phyloP scores from a whole-genome alignment of 1,140 invertebrate genomes.

The Bathynomus jamesi region DNA sequence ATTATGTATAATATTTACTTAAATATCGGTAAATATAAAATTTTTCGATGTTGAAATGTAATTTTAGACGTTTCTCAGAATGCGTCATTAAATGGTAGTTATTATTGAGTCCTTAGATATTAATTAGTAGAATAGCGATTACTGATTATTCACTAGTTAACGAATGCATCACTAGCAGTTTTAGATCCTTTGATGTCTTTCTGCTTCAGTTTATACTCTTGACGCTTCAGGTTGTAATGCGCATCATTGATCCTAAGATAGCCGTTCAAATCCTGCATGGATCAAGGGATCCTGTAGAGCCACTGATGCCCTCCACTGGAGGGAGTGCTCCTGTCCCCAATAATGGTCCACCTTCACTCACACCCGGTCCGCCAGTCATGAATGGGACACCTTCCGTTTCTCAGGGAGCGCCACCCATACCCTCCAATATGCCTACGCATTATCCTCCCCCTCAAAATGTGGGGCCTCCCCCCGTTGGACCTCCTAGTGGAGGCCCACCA shows the following conservation, averaged over 20 bases:
- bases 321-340: slow-evolving; percentile 25
- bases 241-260: slow-evolving; percentile 88
- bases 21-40: no score
- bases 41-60: no score
- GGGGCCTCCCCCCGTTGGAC: slow-evolving; percentile 42
- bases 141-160: no score
- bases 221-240: slow-evolving; percentile 32
- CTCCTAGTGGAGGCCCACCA: slow-evolving; percentile 29
- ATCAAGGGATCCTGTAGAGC: slow-evolving; percentile 24
- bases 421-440: slow-evolving; percentile 36
- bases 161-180: no score
- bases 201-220: no score
- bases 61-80: no score
- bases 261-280: slow-evolving; percentile 53
- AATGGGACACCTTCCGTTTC: slow-evolving; percentile 44
- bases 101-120: no score
- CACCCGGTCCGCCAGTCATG: slow-evolving; percentile 47
- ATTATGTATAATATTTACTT: no score
- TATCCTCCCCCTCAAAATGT: slow-evolving; percentile 17
- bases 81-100: no score
- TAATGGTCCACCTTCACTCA: slow-evolving; percentile 37
- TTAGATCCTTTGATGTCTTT: no score
- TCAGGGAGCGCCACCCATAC: slow-evolving; percentile 47
- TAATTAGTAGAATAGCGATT: no score
- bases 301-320: slow-evolving; percentile 35